phyloP scores from a whole-genome alignment of 1,140 invertebrate species.

The Lycorma delicatula region DNA sequence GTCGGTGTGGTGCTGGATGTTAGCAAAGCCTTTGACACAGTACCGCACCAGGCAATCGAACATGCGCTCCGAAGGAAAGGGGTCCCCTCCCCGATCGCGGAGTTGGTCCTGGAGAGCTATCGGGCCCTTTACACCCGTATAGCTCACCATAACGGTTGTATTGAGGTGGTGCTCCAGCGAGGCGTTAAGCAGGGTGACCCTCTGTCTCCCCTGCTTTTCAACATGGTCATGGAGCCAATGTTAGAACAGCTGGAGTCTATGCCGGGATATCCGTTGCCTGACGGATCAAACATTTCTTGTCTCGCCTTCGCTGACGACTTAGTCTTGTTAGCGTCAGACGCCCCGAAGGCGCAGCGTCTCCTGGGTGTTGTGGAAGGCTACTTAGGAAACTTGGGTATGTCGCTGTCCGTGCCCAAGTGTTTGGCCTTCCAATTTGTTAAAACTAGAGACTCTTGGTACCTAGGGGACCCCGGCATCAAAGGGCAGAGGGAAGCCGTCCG shows the following conservation, averaged over 20 bases:
- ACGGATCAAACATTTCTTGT: not conserved
- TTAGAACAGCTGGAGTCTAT: slow-evolving; percentile 8
- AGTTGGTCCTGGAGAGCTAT: not conserved
- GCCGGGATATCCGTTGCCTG: not conserved
- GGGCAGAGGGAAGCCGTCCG: not conserved
- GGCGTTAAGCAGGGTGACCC: slow-evolving; percentile 36
- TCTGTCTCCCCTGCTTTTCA: slow-evolving; percentile 32
- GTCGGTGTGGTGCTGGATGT: slow-evolving; percentile 29
- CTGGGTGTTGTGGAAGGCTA: not conserved
- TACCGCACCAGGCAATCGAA: slow-evolving; percentile 26
- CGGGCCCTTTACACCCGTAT: slow-evolving; percentile 5
- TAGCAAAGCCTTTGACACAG: slow-evolving; percentile 35
- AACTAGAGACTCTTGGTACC: slow-evolving; percentile 11
- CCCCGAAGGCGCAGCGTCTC: not conserved
- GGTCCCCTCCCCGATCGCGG: slow-evolving; percentile 1
- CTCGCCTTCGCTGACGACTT: slow-evolving; percentile 19
- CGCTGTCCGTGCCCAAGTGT: slow-evolving; percentile 9
- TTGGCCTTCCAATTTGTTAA: slow-evolving; percentile 5
- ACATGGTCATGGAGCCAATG: slow-evolving; percentile 30
- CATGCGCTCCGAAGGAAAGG: slow-evolving; percentile 11
- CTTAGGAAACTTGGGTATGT: not conserved
- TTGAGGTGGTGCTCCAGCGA: not conserved
- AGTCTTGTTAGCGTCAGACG: slow-evolving; percentile 4
- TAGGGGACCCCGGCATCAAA: slow-evolving; percentile 2
- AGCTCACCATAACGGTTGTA: not conserved